Evolutionary conservation across 2,888 invertebrate species (phyloP).

Genomic region (Agrochola circellaris): DNA sequence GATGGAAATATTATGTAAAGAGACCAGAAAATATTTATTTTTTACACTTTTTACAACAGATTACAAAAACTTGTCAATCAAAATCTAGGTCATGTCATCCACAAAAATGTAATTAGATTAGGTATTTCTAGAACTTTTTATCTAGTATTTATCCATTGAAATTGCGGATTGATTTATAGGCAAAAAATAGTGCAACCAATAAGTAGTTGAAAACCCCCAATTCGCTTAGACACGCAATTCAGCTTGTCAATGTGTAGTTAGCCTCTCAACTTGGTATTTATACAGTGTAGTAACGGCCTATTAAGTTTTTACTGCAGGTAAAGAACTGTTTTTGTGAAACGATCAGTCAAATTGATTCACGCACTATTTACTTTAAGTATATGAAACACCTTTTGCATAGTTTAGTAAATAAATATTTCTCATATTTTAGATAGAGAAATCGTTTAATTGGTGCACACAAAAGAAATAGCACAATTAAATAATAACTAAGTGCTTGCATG

Average conservation of each 20-base stretch:
- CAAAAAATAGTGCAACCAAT: constrained; percentile 46
- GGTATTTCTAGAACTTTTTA: constrained; percentile 31
- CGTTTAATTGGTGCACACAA: neutral
- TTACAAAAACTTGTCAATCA: constrained; percentile 30
- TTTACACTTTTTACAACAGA: constrained; percentile 11
- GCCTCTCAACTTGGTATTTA: constrained; percentile 44
- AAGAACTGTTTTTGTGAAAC: constrained; percentile 53
- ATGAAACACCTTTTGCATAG: constrained; percentile 27
- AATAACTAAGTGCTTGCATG: neutral
- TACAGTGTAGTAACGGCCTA: constrained; percentile 52
- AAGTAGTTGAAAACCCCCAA: constrained; percentile 40
- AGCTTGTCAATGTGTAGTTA: constrained; percentile 51
- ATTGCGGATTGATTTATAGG: constrained; percentile 28
- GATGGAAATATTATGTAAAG: constrained; percentile 31
- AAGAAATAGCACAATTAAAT: neutral
- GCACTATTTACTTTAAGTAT: constrained; percentile 57
- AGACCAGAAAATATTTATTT: constrained; percentile 2
- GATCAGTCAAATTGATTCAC: constrained; percentile 58
- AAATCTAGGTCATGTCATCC: constrained; percentile 31
- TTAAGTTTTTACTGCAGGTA: constrained; percentile 51
- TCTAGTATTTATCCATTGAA: constrained; percentile 2
- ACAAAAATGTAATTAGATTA: constrained; percentile 26
- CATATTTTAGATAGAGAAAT: neutral
- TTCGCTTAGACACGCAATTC: constrained; percentile 51
- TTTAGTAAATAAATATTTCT: neutral